Evolutionary conservation across 2,888 invertebrate species (phyloP), one percentile per base, ranked within the genome.

Genomic region (Spodoptera littoralis): DNA sequence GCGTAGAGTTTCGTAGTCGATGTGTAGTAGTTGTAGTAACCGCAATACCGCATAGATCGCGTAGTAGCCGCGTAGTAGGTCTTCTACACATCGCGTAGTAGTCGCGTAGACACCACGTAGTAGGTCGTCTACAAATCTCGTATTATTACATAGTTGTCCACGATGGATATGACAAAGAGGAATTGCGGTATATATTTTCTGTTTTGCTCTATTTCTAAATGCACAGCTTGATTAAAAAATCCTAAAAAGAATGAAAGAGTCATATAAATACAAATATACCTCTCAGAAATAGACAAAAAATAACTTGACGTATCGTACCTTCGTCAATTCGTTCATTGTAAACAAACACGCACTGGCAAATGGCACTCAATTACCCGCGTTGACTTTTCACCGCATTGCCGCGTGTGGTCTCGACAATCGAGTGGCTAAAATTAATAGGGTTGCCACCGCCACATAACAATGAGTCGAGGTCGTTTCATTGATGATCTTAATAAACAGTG

Each of bases 401-500:
- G 75, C 71, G 91, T 91, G 92, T 91, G 92, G 91, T 90, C 90
- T 63, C 61, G 62, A 72, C 70, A 69, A 82, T 82, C 75, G 80
- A 82, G 87, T 78, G 85, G 81, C 82, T 82, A 79, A 79, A 81
- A 84, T 84, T 85, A 89, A 87, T 85, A 86, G 83, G 82, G 82
- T 77, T 81, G 84, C 74, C 73, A 70, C 82, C 83, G 80, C 84
- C 88, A 88, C 85, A 80, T 78, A 81, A 76, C 83, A 88, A 87
- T 86, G 79, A 80, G 65, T 72, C 86, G 88, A 89, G 90, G 88
- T 88, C 88, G 76, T 70, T 75, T 71, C 65, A 71, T 77, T 80
- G 78, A 82, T 80, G 75, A 80, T 82, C 81, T 73, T 80, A 80
- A 84, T 84, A 79, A 83, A 78, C 72, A 53, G 62, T 82, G 89